Conservation (phyloP, 2,888 invertebrate species). For the Sclerodermus sp. region DNA sequence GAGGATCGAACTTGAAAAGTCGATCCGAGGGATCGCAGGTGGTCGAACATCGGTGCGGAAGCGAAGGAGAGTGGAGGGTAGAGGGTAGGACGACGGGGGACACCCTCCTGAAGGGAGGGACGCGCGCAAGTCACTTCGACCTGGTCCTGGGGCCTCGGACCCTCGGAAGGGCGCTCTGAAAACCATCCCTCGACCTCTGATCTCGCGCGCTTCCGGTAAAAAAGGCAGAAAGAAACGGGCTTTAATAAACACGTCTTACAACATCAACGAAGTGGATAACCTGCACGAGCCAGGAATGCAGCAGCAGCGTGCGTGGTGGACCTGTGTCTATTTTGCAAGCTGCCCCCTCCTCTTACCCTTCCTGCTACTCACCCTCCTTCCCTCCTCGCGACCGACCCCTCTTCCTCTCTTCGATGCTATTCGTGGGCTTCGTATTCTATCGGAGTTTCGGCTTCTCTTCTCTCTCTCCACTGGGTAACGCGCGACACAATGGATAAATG, state of each 20-base stretch:
- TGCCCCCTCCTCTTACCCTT: conserved; percentile 4
- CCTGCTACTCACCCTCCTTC: conserved; percentile 9
- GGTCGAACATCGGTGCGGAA: too few species aligned
- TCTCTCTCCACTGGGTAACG: conserved; percentile 31
- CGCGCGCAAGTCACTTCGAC: neutral
- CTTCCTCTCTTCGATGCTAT: conserved; percentile 3
- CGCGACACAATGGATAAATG: conserved; percentile 54
- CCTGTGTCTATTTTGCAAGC: conserved; percentile 1
- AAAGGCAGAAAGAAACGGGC: conserved; percentile 18
- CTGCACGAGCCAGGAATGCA: conserved; percentile 42
- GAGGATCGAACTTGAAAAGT: too few species aligned
- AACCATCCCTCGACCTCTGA: conserved; percentile 9
- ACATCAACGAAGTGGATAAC: conserved; percentile 35
- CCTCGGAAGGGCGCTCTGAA: neutral
- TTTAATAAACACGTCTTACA: conserved; percentile 45
- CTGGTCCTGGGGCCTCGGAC: neutral
- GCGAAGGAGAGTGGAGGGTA: too few species aligned
- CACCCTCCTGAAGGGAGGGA: neutral
- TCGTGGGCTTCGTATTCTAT: too few species aligned
- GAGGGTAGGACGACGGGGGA: neutral
- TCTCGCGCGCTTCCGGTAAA: neutral
- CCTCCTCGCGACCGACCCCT: conserved; percentile 7
- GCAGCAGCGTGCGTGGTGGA: conserved; percentile 6
- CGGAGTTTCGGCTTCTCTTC: neutral
- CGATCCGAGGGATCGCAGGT: too few species aligned